phyloP scores from a whole-genome alignment of 2,113 vertebrate species.

The Eurystomus gularis region DNA sequence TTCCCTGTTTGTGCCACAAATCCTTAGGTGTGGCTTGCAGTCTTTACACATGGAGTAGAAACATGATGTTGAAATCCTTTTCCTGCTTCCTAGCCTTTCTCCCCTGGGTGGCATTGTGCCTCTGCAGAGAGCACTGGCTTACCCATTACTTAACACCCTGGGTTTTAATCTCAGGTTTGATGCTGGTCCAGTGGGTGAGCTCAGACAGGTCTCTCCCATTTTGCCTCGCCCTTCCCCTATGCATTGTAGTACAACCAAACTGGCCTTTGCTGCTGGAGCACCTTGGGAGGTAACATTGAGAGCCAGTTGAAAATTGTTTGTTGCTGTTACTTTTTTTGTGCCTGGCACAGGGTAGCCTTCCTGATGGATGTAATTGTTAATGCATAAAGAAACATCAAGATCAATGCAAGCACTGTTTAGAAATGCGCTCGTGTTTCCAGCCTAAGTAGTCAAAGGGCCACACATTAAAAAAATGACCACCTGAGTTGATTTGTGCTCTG shows the following conservation, averaged over 20 bases:
- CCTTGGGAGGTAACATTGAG: background rate
- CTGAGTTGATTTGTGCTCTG: background rate
- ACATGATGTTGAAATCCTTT: background rate
- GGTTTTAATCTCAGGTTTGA: background rate
- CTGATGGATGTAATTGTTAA: background rate
- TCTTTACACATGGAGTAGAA: background rate
- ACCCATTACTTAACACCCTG: background rate
- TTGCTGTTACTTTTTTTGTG: background rate
- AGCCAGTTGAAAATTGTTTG: background rate
- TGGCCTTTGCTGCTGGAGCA: background rate
- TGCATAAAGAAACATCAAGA: background rate
- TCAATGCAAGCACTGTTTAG: background rate
- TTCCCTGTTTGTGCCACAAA: background rate
- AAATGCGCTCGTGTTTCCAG: background rate
- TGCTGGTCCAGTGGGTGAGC: background rate
- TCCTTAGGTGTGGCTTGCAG: background rate
- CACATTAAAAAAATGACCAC: background rate
- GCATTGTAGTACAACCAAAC: background rate
- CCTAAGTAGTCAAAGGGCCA: background rate
- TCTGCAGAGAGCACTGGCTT: background rate
- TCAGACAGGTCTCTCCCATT: background rate
- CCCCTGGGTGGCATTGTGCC: fast-evolving
- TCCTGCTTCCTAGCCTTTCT: background rate
- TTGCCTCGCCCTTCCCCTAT: fast-evolving
- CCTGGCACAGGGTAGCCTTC: background rate